Evolutionary conservation across 2,888 invertebrate genomes (phyloP).

Genomic region (Digitonthophagus gazella): DNA sequence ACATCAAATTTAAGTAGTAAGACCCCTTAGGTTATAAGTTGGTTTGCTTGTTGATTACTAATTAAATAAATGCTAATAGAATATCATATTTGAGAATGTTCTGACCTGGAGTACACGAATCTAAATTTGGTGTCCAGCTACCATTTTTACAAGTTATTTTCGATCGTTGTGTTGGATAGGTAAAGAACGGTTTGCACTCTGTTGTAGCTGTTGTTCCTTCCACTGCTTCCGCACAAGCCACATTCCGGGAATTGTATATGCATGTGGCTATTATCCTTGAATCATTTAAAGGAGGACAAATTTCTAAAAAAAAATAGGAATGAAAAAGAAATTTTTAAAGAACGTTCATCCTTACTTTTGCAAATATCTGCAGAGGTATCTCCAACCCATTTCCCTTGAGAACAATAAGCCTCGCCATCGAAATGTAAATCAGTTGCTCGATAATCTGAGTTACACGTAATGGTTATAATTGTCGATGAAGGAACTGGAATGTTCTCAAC

Average conservation of each 20-base stretch:
- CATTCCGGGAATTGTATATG: neutral
- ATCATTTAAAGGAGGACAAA: neutral
- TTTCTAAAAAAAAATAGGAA: neutral
- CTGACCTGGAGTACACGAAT: constrained; percentile 15
- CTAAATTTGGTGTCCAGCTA: neutral
- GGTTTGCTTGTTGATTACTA: neutral
- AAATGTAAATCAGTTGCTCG: neutral
- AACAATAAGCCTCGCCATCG: neutral
- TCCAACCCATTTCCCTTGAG: neutral
- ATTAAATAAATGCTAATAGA: neutral
- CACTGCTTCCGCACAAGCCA: neutral
- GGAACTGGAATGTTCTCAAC: neutral
- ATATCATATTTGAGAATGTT: neutral
- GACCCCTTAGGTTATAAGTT: too few relatives aligned
- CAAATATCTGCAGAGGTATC: neutral
- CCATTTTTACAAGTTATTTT: neutral
- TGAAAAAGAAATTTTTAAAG: neutral
- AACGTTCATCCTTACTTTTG: neutral
- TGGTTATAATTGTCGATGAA: neutral
- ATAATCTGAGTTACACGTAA: constrained; percentile 1
- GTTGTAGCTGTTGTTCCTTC: neutral
- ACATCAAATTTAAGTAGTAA: neutral
- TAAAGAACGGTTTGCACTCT: neutral
- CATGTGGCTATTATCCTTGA: neutral
- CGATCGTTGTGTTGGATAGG: neutral